These are phyloP conservation scores for Neosalanx taihuensis DNA, from an alignment of 2,797 vertebrate genomes.

Conservation along the genomic window DNA sequence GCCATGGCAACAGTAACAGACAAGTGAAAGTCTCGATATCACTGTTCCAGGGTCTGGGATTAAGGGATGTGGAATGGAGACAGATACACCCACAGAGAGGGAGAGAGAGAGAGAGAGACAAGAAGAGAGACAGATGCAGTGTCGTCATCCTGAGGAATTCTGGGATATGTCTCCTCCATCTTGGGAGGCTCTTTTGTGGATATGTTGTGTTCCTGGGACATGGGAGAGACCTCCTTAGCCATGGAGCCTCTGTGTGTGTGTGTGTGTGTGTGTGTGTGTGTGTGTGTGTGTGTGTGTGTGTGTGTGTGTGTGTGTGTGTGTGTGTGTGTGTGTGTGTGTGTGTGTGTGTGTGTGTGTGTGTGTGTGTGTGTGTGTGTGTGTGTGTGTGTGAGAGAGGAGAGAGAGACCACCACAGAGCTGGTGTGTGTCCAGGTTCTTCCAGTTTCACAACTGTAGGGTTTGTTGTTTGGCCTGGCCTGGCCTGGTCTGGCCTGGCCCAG, in stretches of 20 bases:
- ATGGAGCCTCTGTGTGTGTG: not conserved
- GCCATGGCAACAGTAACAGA: conserved; percentile 57
- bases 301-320: not conserved
- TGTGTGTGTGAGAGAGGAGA: not conserved
- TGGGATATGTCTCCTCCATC: not conserved
- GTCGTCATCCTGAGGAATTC: not conserved
- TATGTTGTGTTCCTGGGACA: not conserved
- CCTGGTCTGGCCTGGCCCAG: conserved; percentile 24
- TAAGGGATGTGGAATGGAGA: conserved; percentile 3
- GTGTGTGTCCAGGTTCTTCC: conserved; percentile 26
- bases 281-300: not conserved
- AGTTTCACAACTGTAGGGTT: conserved; percentile 48
- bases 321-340: not conserved
- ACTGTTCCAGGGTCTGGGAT: conserved; percentile 20
- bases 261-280: conserved; percentile 2
- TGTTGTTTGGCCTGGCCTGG: conserved; percentile 39
- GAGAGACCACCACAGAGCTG: conserved; percentile 45
- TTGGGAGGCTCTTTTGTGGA: conserved; percentile 3
- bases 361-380: not conserved
- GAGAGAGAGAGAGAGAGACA: not conserved
- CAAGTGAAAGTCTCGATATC: conserved; percentile 39
- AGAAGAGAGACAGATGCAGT: not conserved
- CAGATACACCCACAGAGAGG: not conserved
- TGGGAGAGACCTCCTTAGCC: not conserved
- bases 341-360: conserved; percentile 3